A percentile compares a stretch with the other conserved stretches of the same genome.
These are phyloP conservation scores for Amitus sp. DNA, from an alignment of 2,888 invertebrate species.

Conservation along the genomic window DNA sequence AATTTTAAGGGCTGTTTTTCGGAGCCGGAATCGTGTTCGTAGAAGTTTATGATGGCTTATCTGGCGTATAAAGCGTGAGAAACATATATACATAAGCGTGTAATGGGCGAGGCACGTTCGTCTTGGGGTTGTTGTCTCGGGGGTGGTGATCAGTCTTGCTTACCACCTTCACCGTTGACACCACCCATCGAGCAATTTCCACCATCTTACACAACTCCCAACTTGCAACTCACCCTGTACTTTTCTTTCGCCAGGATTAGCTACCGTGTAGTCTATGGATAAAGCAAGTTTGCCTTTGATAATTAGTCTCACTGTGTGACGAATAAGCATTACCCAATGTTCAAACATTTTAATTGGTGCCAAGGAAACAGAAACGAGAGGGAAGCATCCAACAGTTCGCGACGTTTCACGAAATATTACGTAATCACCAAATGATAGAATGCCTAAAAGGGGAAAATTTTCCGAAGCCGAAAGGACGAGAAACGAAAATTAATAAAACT, in stretches of 20 bases:
- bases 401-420: too few relatives aligned
- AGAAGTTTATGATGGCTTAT: constrained; percentile 30
- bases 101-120: constrained; percentile 46
- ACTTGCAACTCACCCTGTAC: constrained; percentile 15
- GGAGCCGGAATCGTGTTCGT: constrained; percentile 10
- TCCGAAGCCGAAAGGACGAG: too few relatives aligned
- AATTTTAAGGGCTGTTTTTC: not conserved
- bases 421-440: too few relatives aligned
- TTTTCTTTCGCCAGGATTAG: constrained; percentile 19
- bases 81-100: constrained; percentile 34
- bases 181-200: constrained; percentile 44
- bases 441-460: too few relatives aligned
- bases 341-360: constrained; percentile 7
- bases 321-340: constrained; percentile 7
- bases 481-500: too few relatives aligned
- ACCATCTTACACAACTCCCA: constrained; percentile 29
- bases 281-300: constrained; percentile 34
- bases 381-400: not conserved
- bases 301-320: constrained; percentile 18
- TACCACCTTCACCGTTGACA: constrained; percentile 54
- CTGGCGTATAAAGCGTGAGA: constrained; percentile 39
- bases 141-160: constrained; percentile 59
- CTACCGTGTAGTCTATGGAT: constrained; percentile 36
- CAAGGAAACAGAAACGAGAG: not conserved
- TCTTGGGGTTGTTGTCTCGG: constrained; percentile 46